phyloP scores from a whole-genome alignment of 2,888 invertebrate genomes.

The Embidobia sp. region DNA sequence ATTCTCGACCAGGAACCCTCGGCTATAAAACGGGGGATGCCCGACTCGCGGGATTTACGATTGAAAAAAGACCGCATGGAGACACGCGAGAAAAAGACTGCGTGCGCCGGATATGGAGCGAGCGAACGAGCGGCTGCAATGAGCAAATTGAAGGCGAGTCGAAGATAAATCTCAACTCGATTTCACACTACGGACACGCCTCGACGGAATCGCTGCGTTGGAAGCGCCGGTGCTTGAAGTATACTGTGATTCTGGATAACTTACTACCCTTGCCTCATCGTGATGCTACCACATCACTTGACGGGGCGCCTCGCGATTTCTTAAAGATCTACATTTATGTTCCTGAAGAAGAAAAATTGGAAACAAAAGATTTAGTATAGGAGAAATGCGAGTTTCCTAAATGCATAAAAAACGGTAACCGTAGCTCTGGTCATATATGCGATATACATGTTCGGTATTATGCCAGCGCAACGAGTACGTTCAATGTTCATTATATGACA shows the following conservation, averaged over 20 bases:
- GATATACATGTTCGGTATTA: too few species aligned
- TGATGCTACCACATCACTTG: slow-evolving; percentile 9
- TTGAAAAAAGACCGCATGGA: slow-evolving; percentile 52
- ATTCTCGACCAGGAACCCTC: slow-evolving; percentile 27
- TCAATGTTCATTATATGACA: too few species aligned
- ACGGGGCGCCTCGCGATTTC: too few species aligned
- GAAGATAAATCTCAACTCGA: slow-evolving; percentile 72
- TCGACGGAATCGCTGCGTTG: slow-evolving; percentile 40
- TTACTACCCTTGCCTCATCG: slow-evolving; percentile 48
- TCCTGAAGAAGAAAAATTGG: not conserved
- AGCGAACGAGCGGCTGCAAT: slow-evolving; percentile 60
- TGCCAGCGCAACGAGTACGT: too few species aligned
- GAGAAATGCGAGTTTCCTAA: too few species aligned
- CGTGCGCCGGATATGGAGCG: slow-evolving; percentile 55
- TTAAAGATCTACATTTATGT: too few species aligned
- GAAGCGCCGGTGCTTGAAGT: slow-evolving; percentile 29
- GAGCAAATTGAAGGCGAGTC: slow-evolving; percentile 71
- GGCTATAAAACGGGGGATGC: slow-evolving; percentile 41
- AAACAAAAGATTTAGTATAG: not conserved
- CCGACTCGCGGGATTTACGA: slow-evolving; percentile 31
- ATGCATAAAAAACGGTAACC: too few species aligned
- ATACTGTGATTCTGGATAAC: slow-evolving; percentile 57
- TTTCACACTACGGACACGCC: slow-evolving; percentile 70
- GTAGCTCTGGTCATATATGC: too few species aligned
- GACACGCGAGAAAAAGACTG: slow-evolving; percentile 55